Base-by-base conservation (phyloP, 2,888 invertebrate species). In the Callimorpha dominula region DNA sequence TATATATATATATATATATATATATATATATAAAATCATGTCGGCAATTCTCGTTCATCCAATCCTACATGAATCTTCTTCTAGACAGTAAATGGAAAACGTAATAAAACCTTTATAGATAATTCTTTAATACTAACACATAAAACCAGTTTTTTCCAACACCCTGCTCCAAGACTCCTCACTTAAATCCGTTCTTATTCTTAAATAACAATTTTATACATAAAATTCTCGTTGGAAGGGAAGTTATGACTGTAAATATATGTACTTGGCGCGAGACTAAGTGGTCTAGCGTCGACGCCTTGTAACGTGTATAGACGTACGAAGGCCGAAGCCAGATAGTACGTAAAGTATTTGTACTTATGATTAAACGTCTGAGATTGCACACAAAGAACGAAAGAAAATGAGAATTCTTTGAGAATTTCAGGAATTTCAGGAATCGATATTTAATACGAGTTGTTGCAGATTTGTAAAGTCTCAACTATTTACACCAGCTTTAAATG, bases 231-330 rank as follows among this genome's bases (percentile, higher is more conserved):
- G 65, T 71, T 71, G 54, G 57, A 40, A 65, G 65, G 46, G 43
- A 20, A 71, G 46, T 65, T 71, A 65, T 65, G 54, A 14, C 40
- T 70, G 63, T 57, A 46, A 71, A 65, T 70, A 70, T 65, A 31
- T 31, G 31, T 31, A 65, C 64, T 65, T 65, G 17, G 49, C 15
- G 65, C 46, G 43, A 42, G 64, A 64, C 65, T 57, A 71, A 65
- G 65, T 71, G 65, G 65, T n/a, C 46, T n/a, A 65, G 64, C 6
- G 64, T 46, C 43, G 20, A 11, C n/a, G 64, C n/a, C n/a, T 60
- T 12, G 6, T 31, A 7, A 14, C 31, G 31, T 60, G 31, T 31
- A 20, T 57, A 57, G 31, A 60, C 31, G 60, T 60, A 31, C 12
- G 60, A 60, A 60, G 31, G 60, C 60, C 31, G 31, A 12, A 31